These are phyloP conservation scores for Lysandra coridon DNA, from an alignment of 2,888 invertebrate species.

Conservation along the genomic window DNA sequence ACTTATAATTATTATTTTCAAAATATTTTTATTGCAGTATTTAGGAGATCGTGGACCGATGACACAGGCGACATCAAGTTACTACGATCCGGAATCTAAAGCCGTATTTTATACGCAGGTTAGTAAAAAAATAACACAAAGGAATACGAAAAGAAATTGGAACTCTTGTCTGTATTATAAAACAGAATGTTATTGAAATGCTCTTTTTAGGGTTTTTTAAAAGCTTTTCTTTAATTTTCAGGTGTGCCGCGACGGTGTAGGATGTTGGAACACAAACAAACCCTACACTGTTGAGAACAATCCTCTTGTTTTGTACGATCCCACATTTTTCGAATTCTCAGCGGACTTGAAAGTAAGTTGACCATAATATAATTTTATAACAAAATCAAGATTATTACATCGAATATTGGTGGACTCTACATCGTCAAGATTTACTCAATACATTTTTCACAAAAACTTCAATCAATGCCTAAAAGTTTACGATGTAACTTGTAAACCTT, in stretches of 20 bases:
- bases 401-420: too few species aligned
- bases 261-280: slow-evolving; percentile 86
- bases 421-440: too few species aligned
- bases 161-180: too few species aligned
- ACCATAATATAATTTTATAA: not conserved
- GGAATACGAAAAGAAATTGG: not conserved
- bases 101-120: slow-evolving; percentile 86
- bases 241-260: slow-evolving; percentile 82
- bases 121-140: slow-evolving; percentile 46
- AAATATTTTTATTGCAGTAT: slow-evolving; percentile 44
- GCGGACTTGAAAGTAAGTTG: not conserved
- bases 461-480: too few species aligned
- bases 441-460: too few species aligned
- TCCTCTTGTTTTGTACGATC: not conserved
- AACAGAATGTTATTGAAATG: too few species aligned
- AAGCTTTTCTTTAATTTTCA: not conserved
- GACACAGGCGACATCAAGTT: slow-evolving; percentile 86
- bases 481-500: too few species aligned
- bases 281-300: slow-evolving; percentile 6
- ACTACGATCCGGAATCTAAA: slow-evolving; percentile 80
- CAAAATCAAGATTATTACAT: not conserved
- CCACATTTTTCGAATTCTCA: not conserved
- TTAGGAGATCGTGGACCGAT: slow-evolving; percentile 82
- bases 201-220: not conserved
- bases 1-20: too few species aligned